Base-by-base conservation (phyloP, 2,797 vertebrate species). In the Cephalopachus bancanus region DNA sequence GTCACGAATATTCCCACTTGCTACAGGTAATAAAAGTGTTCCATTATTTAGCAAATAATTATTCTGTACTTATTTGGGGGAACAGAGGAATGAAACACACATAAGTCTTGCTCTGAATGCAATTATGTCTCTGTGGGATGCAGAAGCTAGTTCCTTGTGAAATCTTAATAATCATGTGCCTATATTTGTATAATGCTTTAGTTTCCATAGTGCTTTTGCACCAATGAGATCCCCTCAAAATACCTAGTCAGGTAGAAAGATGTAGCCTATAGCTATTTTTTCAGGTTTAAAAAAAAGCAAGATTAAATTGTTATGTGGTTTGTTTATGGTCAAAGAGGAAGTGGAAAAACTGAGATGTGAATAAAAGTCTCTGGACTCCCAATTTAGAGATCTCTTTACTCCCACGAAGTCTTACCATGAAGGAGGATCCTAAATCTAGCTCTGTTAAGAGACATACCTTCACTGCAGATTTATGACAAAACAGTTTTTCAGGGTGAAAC, bases 281-380 rank as follows among this genome's bases (percentile, higher is more conserved):
- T 80, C 83, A 80, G 74, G 7, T 67, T 4, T 44, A 76, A 89
- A 78, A 75, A 33, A 89, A 65, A 79, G 51, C 7, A 88, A 85
- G 76, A 37, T 53, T 95, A 88, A 94, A 96, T 88, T 76, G 72
- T 75, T 88, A 60, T 87, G 89, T 94, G 96, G 96, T 90, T 94
- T 96, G 60, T 90, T 97, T 95, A 94, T 3, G 10, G 53, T 95
- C 95, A 85, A 33, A 88, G 72, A 96, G 89, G 93, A 97, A 97
- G 53, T 92, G 95, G 97, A 97, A 97, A 97, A 97, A 96, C 6
- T 95, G 83, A 96, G 78, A 93, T 49, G 11, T 88, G 83, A 94
- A 93, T 79, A 28, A 96, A 96, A 86, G 71, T 33, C 83, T 97
- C 89, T 88, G 79, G 76, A 92, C 62, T 96, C 87, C 89, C 96